Evolutionary conservation across 2,113 vertebrate genomes (phyloP), one percentile per base, ranked within the genome.

Genomic region (Zingel zingel): DNA sequence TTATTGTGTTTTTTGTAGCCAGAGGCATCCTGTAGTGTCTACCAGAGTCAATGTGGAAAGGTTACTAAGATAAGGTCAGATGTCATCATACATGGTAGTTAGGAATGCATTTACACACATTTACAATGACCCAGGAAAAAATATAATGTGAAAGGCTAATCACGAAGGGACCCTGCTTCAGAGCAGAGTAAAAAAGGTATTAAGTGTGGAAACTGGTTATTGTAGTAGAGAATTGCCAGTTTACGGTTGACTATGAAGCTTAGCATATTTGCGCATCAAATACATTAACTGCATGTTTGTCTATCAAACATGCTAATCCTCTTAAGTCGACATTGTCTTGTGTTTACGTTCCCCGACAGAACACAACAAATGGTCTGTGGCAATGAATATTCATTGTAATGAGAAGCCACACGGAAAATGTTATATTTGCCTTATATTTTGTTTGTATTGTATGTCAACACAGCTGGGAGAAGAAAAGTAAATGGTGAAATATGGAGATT

Each of bases 251-350:
- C 39, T 18, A 57, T 81, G 45, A 39, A 76, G 51, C 57, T 76
- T 30, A 33, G 51, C 16, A 11, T 77, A 58, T 63, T 56, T 68
- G 51, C 67, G 70, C 16, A 65, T 74, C 23, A 83, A 79, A 81
- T 73, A 56, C 61, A 81, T 85, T 50, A 53, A 69, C 33, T 56
- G 36, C 57, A 62, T 43, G 58, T 66, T 85, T 79, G 77, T 73
- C 73, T 25, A 33, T 75, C 58, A 84, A 81, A 81, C 70, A 11
- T 27, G 53, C 16, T 74, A 67, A 86, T 88, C 78, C 56, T 87
- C 75, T 79, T 57, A 65, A 13, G 16, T 47, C 2, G 15, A 67
- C 65, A 23, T 62, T 39, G 58, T 73, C 47, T 53, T 43, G 39
- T 51, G 25, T 80, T 14, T 30, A 36, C 21, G 50, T 69, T 82